Conservation (phyloP, 2,797 vertebrate species). For the Dryobates pubescens region DNA sequence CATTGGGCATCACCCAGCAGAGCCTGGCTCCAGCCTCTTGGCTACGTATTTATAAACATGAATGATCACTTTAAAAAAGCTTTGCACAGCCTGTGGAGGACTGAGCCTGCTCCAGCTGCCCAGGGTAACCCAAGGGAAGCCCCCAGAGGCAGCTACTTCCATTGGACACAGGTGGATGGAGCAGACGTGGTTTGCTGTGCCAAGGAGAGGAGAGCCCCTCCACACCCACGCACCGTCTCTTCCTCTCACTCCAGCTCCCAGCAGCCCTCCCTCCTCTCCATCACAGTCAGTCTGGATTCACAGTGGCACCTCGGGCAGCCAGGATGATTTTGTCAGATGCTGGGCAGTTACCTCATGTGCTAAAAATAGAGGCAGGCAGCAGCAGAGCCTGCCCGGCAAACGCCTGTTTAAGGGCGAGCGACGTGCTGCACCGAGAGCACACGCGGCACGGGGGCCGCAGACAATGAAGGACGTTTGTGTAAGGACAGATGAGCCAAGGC, state of each 20-base stretch:
- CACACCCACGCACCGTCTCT: fast-evolving
- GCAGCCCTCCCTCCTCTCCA: not conserved
- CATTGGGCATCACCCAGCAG: no score
- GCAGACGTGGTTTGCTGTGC: fast-evolving
- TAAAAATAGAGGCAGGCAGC: conserved; percentile 30
- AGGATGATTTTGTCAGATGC: conserved; percentile 7
- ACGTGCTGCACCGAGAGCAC: not conserved
- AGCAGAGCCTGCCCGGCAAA: not conserved
- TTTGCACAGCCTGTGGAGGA: not conserved
- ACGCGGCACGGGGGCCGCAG: not conserved
- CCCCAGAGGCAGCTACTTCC: not conserved
- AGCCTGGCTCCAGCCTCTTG: no score
- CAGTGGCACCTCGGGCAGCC: not conserved
- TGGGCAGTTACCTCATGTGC: conserved; percentile 13
- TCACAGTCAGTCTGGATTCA: not conserved
- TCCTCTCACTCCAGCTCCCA: not conserved
- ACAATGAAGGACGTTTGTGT: conserved; percentile 11
- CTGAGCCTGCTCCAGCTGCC: not conserved
- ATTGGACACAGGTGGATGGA: fast-evolving
- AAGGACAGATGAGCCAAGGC: not conserved
- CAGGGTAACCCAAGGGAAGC: not conserved
- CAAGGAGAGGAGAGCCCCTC: not conserved
- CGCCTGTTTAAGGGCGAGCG: not conserved
- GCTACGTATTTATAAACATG: no score
- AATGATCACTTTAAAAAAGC: not conserved